Conservation (phyloP, 2,888 invertebrate genomes). For the Stenodema calcarata region DNA sequence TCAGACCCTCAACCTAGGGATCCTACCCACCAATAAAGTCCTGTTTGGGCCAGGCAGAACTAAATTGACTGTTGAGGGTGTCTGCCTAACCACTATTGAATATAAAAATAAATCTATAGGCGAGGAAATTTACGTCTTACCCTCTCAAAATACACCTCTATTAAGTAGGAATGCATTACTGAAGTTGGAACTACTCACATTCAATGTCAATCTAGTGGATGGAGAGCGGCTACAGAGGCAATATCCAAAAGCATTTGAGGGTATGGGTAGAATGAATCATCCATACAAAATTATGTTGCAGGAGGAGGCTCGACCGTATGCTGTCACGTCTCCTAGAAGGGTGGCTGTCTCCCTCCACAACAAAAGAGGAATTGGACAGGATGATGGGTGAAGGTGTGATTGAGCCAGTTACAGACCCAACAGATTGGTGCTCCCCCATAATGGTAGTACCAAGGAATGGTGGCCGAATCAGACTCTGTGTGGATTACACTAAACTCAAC, state of each 20-base stretch:
- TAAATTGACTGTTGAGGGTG: neutral
- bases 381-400: slow-evolving; percentile 1
- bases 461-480: slow-evolving; percentile 32
- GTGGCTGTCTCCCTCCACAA: no score
- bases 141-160: neutral
- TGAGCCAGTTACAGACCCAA: neutral
- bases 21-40: neutral
- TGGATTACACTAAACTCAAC: slow-evolving; percentile 41
- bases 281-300: slow-evolving; percentile 7
- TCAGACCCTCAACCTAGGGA: neutral
- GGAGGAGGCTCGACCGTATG: no score
- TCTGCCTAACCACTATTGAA: neutral
- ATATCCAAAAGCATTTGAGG: neutral
- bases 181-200: neutral
- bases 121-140: neutral
- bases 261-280: slow-evolving; percentile 6
- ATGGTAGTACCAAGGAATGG: slow-evolving; percentile 31
- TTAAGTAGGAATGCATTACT: neutral
- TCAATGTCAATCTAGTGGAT: neutral
- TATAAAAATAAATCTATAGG: neutral
- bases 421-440: slow-evolving; percentile 41
- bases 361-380: slow-evolving; percentile 29
- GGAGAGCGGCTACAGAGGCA: neutral
- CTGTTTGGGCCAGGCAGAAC: slow-evolving; percentile 2
- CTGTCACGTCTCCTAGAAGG: neutral